Evolutionary conservation across 2,797 vertebrate genomes (phyloP).

Genomic region (Salarias fasciatus): DNA sequence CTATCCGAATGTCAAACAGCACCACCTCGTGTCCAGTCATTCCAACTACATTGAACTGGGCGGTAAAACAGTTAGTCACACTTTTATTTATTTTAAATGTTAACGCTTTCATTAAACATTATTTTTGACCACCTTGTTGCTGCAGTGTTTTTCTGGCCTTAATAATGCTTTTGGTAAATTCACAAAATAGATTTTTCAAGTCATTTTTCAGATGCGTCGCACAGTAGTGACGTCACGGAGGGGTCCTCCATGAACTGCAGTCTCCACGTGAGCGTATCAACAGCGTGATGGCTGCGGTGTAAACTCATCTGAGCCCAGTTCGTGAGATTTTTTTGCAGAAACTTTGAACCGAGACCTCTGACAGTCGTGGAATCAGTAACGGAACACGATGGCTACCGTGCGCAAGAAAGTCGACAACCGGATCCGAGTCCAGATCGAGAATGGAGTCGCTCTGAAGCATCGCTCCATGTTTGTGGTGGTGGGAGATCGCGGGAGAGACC

Average conservation of each 20-base stretch:
- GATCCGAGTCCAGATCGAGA: conserved; percentile 96
- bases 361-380: conserved; percentile 25
- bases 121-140: too few relatives aligned
- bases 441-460: conserved; percentile 89
- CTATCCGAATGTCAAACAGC: neutral
- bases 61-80: too few relatives aligned
- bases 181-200: too few relatives aligned
- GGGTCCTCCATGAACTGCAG: conserved; percentile 68
- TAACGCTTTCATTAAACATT: too few relatives aligned
- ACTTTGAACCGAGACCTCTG: neutral
- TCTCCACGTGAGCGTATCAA: conserved; percentile 79
- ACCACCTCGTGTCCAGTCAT: neutral
- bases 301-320: neutral
- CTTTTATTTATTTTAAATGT: too few relatives aligned
- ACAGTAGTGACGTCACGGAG: conserved; percentile 47
- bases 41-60: too few relatives aligned
- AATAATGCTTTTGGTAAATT: too few relatives aligned
- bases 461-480: conserved; percentile 92
- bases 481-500: conserved; percentile 94
- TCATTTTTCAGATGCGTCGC: conserved; percentile 45
- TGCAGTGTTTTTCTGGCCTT: too few relatives aligned
- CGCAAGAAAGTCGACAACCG: conserved; percentile 97
- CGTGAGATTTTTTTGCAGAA: neutral
- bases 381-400: conserved; percentile 82
- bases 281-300: conserved; percentile 56